Evolutionary conservation across 2,113 vertebrate genomes (phyloP).

Genomic region (Phalacrocorax carbo): DNA sequence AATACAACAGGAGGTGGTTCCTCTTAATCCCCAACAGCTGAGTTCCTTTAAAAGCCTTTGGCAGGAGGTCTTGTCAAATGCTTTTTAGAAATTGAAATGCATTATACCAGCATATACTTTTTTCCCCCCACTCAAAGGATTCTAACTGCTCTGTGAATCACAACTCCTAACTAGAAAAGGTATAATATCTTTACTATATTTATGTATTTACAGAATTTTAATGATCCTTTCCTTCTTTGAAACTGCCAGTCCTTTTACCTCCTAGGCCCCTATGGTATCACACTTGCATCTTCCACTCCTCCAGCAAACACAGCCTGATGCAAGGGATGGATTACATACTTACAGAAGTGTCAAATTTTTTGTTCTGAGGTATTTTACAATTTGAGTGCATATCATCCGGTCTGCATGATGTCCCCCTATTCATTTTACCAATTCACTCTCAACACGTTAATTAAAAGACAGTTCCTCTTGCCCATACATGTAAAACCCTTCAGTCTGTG

Average conservation of each 20-base stretch:
- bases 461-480: not conserved
- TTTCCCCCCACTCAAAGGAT: not conserved
- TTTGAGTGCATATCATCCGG: not conserved
- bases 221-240: not conserved
- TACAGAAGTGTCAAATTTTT: not conserved
- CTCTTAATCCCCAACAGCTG: constrained; percentile 20
- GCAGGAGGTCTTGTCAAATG: constrained; percentile 22
- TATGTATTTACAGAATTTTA: not conserved
- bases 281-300: not conserved
- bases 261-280: not conserved
- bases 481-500: not conserved
- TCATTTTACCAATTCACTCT: not conserved
- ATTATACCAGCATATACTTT: not conserved
- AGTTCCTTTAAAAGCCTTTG: constrained; percentile 43
- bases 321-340: not conserved
- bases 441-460: not conserved
- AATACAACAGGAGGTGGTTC: not conserved
- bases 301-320: not conserved
- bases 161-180: not conserved
- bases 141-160: not conserved
- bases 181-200: not conserved
- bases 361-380: not conserved
- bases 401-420: not conserved
- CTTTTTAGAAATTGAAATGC: constrained; percentile 53
- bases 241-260: not conserved